Base-by-base conservation (phyloP, 2,888 invertebrate genomes). In the Amblyjoppa proteus region DNA sequence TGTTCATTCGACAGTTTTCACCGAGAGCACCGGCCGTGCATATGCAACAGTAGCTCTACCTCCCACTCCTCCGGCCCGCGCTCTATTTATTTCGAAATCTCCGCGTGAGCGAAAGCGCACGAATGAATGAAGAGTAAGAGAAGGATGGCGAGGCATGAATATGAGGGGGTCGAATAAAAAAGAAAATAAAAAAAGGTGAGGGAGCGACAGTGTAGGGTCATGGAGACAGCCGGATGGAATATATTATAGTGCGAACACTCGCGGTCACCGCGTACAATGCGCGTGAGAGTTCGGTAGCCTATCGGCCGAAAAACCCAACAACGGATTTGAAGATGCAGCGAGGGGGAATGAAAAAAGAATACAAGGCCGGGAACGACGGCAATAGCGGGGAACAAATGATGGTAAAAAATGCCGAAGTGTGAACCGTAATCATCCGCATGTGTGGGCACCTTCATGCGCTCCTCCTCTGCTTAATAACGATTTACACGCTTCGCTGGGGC, bases 31-130 rank as follows among this genome's bases (percentile, higher is more conserved):
- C 73, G 51, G 38, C 34, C 41, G 80, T 80, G 85, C 83, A 86
- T 86, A 83, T 86, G 85, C 83, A 83, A 81, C 77, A 77, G 64
- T 73, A 66, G 4, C 64, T 61, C 56, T 7, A 25, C 6, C 75
- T 74, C 68, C 4, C 70, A 45, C 56, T 4, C 28, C 56, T 4
- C 28, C 13, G 61, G 11, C 9, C 7, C 69, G 66, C 66, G 49
- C 58, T 82, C 70, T 68, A 73, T 82, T 82, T 68, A 80, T 83
- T 81, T 74, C 20, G 69, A 81, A 82, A 83, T 80, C 74, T 77
- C 53, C 45, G 53, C 41, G 56, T 71, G 66, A 69, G 45, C 28
- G 53, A 73, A 74, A 80, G 66, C 80, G 41, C 25, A 20, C 75
- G 78, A n/a, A 49, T 51, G 34, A 64, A 53, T 53, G 56, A 64